Evolutionary conservation across 2,888 invertebrate genomes (phyloP), one percentile per base, ranked within the genome.

Genomic region (Diaphora mendica): DNA sequence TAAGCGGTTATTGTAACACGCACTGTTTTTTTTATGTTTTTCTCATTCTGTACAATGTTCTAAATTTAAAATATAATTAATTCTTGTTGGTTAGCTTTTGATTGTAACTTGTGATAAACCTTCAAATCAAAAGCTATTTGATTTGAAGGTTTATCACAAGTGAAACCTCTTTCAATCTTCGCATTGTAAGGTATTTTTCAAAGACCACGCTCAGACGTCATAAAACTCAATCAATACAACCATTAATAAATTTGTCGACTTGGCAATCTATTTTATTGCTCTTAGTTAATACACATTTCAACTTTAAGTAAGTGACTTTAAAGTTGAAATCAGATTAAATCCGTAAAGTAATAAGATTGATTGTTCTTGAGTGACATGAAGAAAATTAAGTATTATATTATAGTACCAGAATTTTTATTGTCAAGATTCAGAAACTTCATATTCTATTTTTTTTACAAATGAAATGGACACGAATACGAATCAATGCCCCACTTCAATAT

Each of bases 201-300:
- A 77, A 81, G 76, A 77, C 73, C 75, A 74, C 76, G 76, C 74
- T 73, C 74, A 80, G 78, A 70, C 71, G 78, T 85, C 81, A 81
- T 85, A 85, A 85, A 84, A 80, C 82, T 82, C 82, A 85, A 85
- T 85, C 86, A 85, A 85, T 84, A 85, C 71, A 82, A 78, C 79
- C 81, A 80, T 84, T 85, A 85, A 84, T 84, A 81, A 74, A 85
- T 84, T 85, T 82, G 86, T 77, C 82, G 80, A 85, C 75, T 81
- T 74, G 72, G 76, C 81, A 84, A 81, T 81, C 71, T 77, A 80
- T 77, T 84, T 83, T 79, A 83, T 83, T 84, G 67, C 66, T 66
- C 1, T 8, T 69, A 39, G 20, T 71, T 44, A 59, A 75, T 20
- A 48, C 70, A 26, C 79, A 68, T 77, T 33, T 70, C 67, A 69